Evolutionary conservation across 2,888 invertebrate genomes (phyloP).

Genomic region (Himalopsyche japonica): DNA sequence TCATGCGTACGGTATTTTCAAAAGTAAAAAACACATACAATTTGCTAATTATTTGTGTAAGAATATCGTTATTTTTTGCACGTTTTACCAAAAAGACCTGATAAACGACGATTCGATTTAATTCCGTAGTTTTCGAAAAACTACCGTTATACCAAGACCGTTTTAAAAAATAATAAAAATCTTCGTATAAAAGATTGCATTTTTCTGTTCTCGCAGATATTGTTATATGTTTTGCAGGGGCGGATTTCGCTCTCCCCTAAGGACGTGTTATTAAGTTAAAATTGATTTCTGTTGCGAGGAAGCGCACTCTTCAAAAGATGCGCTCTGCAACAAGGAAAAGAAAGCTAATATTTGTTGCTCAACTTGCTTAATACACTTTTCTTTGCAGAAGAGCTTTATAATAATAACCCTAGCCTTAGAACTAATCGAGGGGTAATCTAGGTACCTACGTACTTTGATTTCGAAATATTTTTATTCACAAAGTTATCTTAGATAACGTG

Average conservation of each 20-base stretch:
- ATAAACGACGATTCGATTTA: too few species aligned
- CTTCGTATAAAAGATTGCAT: not conserved
- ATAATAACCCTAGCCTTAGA: not conserved
- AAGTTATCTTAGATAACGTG: too few species aligned
- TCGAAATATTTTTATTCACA: not conserved
- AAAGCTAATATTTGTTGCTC: conserved; percentile 24
- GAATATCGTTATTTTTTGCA: too few species aligned
- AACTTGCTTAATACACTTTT: conserved; percentile 31
- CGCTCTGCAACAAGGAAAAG: conserved; percentile 7
- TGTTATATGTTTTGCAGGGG: not conserved
- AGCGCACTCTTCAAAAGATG: conserved; percentile 13
- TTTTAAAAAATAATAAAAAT: not conserved
- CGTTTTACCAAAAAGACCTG: too few species aligned
- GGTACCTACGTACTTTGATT: not conserved
- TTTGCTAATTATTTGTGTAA: too few species aligned
- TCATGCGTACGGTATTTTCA: too few species aligned
- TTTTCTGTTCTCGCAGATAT: not conserved
- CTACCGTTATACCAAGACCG: too few species aligned
- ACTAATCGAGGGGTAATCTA: not conserved
- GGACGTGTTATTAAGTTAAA: conserved; percentile 27
- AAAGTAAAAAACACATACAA: too few species aligned
- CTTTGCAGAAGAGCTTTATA: conserved; percentile 8
- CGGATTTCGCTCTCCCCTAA: not conserved
- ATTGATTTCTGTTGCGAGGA: conserved; percentile 20
- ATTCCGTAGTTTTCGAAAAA: too few species aligned